Evolutionary conservation across 2,888 invertebrate genomes (phyloP).

Genomic region (Sphaerophoria taeniata): DNA sequence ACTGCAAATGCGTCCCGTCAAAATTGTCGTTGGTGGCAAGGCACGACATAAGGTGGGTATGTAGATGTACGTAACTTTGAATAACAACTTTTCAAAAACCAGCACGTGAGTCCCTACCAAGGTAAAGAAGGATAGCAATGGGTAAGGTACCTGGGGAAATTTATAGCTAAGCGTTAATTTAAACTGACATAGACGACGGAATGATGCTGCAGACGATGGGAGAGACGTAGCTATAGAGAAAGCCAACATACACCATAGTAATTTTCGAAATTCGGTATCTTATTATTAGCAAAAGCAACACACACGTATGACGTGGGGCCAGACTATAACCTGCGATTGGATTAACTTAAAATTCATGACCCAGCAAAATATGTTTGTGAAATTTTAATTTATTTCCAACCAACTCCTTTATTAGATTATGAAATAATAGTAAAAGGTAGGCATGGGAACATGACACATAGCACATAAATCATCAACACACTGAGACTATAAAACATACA

Average conservation of each 20-base stretch:
- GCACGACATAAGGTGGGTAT: background rate
- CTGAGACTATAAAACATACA: slow-evolving; percentile 47
- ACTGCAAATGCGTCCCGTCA: slow-evolving; percentile 64
- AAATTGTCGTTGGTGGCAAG: slow-evolving; percentile 14
- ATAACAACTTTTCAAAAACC: slow-evolving; percentile 54
- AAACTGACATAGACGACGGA: slow-evolving; percentile 56
- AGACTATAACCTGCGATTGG: slow-evolving; percentile 67
- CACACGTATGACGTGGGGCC: background rate
- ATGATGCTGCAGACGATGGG: background rate
- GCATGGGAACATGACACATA: slow-evolving; percentile 33
- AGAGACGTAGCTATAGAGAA: background rate
- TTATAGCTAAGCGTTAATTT: slow-evolving; percentile 73
- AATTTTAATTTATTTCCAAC: slow-evolving; percentile 74
- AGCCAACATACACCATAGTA: slow-evolving; percentile 9
- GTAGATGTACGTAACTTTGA: slow-evolving; percentile 10
- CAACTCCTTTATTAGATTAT: slow-evolving; percentile 73
- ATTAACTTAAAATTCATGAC: slow-evolving; percentile 74
- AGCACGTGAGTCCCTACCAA: slow-evolving; percentile 68
- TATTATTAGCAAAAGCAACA: slow-evolving; percentile 16
- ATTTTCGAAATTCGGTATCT: slow-evolving; percentile 24
- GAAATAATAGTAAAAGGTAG: slow-evolving; percentile 51
- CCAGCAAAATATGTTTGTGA: slow-evolving; percentile 65
- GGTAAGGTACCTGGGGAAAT: slow-evolving; percentile 63
- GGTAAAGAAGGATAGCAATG: no score
- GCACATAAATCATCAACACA: slow-evolving; percentile 47